These are phyloP conservation scores for Chaetura pelagica DNA, from an alignment of 2,113 vertebrate species.

Conservation along the genomic window DNA sequence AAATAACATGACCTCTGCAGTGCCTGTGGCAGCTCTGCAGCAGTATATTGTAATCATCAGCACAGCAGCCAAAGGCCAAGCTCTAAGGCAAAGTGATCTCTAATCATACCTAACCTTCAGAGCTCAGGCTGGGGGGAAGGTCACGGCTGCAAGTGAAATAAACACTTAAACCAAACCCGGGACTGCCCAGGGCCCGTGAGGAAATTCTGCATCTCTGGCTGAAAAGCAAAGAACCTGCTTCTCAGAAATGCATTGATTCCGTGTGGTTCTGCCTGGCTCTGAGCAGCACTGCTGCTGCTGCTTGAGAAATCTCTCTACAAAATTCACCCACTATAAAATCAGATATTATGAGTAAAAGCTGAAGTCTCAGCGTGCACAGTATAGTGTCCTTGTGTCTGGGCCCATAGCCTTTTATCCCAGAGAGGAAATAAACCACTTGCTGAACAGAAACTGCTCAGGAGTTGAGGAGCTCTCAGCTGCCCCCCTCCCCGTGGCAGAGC, in stretches of 20 bases:
- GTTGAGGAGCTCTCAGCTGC: neutral
- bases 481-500: neutral
- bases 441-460: neutral
- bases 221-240: neutral
- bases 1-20: neutral
- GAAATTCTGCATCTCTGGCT: neutral
- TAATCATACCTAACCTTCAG: neutral
- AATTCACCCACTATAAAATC: slow-evolving; percentile 14
- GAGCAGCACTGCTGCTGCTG: neutral
- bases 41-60: neutral
- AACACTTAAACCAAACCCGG: neutral
- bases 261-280: neutral
- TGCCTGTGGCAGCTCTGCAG: fast-evolving
- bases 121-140: neutral
- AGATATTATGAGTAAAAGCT: neutral
- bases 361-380: neutral
- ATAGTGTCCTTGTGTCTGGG: neutral
- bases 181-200: neutral
- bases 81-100: neutral
- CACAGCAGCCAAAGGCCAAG: neutral
- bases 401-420: neutral
- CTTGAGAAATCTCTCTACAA: slow-evolving; percentile 1
- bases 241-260: neutral
- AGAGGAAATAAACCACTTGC: neutral
- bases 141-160: neutral